Base-by-base conservation (phyloP, 1,140 invertebrate species). In the Episyrphus balteatus region DNA sequence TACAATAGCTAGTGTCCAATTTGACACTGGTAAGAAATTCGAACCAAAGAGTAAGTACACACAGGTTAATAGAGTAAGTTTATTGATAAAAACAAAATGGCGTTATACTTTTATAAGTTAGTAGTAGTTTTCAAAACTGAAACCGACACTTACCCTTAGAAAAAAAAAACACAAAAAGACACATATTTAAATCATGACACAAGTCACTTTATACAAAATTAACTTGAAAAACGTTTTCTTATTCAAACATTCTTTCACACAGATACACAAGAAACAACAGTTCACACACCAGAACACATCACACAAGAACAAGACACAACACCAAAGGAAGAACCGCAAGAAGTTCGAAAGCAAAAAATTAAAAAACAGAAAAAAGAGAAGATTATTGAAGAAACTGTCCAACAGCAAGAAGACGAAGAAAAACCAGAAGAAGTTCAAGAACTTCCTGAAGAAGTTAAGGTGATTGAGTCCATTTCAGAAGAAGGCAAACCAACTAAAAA, bases 211-310 rank as follows among this genome's bases (percentile, higher is more conserved):
- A 3, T 13, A 13, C 3, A 18, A 13, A n/a, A 13, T 21, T 6
- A 18, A 13, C 13, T 13, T 42, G 18, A 42, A 18, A n/a, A 14
- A 42, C 40, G 5, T 42, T 42, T 13, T 13, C 15, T 18, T 42
- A 18, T 13, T 42, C 13, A 14, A 6, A 56, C 52, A 61, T 52
- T 67, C 57, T 55, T 56, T 61, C 58, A 61, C 55, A 67, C 64
- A 68, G 69, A 68, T 57, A 68, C 70, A 70, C 57, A 70, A 61
- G 62, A 70, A 53, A 45, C 69, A 37, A n/a, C 36, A 26, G 21
- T 8, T 55, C 57, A 62, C 69, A 62, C 55, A 64, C 54, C 64
- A 65, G 53, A 62, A 71, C 66, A 75, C 71, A 75, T 63, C 69
- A 66, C 54, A 74, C 51, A 73, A 26, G 21, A 26, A 26, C 21